Conservation (phyloP, 2,888 invertebrate genomes). For the Blera fallax region DNA sequence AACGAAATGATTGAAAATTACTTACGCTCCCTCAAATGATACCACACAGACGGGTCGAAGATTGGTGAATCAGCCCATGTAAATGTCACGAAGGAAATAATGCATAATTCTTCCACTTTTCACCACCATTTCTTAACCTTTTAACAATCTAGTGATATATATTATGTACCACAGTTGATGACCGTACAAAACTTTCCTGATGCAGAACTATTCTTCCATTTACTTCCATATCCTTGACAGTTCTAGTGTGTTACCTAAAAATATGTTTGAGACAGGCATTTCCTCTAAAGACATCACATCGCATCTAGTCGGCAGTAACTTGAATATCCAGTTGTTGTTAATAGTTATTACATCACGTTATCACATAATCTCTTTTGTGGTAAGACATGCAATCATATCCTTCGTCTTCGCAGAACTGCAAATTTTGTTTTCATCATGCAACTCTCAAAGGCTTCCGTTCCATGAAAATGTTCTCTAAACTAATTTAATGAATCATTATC, state of each 20-base stretch:
- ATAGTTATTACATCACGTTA: not conserved
- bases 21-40: no score
- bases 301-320: no score
- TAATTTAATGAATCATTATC: slow-evolving; percentile 36
- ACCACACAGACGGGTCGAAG: no score
- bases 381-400: not conserved
- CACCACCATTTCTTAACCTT: not conserved
- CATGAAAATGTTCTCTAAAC: not conserved
- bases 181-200: not conserved
- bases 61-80: no score
- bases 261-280: not conserved
- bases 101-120: no score
- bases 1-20: no score
- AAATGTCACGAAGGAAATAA: no score
- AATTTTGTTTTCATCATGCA: not conserved
- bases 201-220: not conserved
- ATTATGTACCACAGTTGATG: no score
- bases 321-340: no score
- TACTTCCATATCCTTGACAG: not conserved
- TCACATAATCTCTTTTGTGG: not conserved
- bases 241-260: not conserved
- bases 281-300: no score
- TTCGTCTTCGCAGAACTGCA: not conserved
- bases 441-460: not conserved
- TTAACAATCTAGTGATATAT: no score